Percentiles rank a stretch among this genome's conserved stretches.
phyloP scores from a whole-genome alignment of 2,888 invertebrate genomes.

The Marronus borbonicus region DNA sequence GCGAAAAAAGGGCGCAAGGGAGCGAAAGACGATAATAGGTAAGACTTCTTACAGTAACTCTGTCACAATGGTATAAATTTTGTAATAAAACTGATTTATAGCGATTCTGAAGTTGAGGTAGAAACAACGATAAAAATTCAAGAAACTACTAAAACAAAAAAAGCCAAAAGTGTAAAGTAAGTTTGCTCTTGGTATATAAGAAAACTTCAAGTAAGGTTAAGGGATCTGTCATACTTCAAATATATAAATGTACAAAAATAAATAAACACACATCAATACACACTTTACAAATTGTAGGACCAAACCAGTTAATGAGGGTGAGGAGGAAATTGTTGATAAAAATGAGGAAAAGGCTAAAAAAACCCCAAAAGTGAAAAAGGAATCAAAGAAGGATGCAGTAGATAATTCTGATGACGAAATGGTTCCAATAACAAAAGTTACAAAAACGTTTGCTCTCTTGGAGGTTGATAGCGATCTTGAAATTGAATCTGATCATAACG shows the following conservation, averaged over 20 bases:
- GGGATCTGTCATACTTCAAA: constrained; percentile 26
- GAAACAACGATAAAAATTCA: constrained; percentile 61
- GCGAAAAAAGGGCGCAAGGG: constrained; percentile 88
- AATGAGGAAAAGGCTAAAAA: constrained; percentile 69
- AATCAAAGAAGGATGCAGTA: constrained; percentile 52
- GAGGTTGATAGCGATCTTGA: constrained; percentile 77
- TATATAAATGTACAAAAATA: constrained; percentile 13
- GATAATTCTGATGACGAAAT: constrained; percentile 68
- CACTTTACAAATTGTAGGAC: constrained; percentile 55
- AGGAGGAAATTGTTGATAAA: constrained; percentile 60
- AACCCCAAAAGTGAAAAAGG: constrained; percentile 63
- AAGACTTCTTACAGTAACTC: constrained; percentile 67
- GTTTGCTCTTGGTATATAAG: constrained; percentile 16
- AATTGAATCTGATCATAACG: constrained; percentile 62
- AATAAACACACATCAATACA: constrained; percentile 6
- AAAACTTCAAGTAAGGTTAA: constrained; percentile 41
- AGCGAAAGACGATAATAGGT: constrained; percentile 83
- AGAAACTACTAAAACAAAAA: constrained; percentile 64
- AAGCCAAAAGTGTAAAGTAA: constrained; percentile 63
- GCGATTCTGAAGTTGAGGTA: constrained; percentile 75
- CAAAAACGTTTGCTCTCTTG: constrained; percentile 76
- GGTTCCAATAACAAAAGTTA: constrained; percentile 68
- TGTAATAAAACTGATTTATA: constrained; percentile 66
- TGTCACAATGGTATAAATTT: constrained; percentile 55
- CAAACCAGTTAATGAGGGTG: constrained; percentile 68